Evolutionary conservation across 2,888 invertebrate genomes (phyloP).

Genomic region (Corbicula japonica): DNA sequence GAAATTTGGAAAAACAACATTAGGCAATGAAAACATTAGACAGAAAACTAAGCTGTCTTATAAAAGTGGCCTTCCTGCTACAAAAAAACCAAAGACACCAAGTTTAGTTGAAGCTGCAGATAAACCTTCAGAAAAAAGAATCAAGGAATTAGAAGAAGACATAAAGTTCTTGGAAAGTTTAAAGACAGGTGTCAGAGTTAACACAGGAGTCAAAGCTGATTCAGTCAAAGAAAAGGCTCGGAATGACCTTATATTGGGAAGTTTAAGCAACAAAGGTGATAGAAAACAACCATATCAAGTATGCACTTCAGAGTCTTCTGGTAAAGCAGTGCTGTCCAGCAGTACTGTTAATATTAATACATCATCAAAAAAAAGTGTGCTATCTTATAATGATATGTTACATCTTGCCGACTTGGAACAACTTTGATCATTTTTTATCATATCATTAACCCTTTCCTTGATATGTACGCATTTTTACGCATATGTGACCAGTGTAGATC

Average conservation of each 20-base stretch:
- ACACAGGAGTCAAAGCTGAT: background rate
- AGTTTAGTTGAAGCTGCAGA: background rate
- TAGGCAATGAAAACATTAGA: background rate
- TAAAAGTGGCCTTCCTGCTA: background rate
- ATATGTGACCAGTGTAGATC: too few species aligned
- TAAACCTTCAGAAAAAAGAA: background rate
- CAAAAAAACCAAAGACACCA: background rate
- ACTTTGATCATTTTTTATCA: too few species aligned
- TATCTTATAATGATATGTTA: slow-evolving; percentile 29
- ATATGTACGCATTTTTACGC: too few species aligned
- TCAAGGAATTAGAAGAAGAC: slow-evolving; percentile 15
- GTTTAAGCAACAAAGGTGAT: too few species aligned
- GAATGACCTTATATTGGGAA: background rate
- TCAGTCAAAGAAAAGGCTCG: background rate
- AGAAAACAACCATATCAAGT: too few species aligned
- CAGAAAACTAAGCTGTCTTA: background rate
- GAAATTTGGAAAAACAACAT: slow-evolving; percentile 24
- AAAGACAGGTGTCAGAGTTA: slow-evolving; percentile 1
- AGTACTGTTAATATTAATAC: too few species aligned
- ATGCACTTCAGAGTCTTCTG: too few species aligned
- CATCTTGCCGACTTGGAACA: slow-evolving; percentile 33
- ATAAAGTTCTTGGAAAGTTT: slow-evolving; percentile 23
- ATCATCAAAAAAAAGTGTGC: background rate
- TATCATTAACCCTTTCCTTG: too few species aligned
- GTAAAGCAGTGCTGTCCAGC: too few species aligned